Evolutionary conservation across 2,113 vertebrate species (phyloP).

Genomic region (Lota lota): DNA sequence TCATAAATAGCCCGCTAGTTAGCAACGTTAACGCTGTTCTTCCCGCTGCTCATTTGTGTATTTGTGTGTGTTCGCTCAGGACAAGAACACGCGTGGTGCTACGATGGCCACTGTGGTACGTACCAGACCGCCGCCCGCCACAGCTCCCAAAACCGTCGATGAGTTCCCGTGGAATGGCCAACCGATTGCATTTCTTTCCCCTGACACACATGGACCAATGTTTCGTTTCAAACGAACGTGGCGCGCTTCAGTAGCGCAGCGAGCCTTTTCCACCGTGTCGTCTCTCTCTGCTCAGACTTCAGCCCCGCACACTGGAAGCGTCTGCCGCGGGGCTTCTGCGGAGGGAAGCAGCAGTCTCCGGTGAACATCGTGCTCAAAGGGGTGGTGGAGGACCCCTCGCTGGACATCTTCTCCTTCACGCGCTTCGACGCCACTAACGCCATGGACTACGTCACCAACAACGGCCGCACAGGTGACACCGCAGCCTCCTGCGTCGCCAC

Average conservation of each 20-base stretch:
- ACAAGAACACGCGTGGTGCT: conserved; percentile 54
- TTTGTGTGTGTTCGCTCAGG: neutral
- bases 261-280: neutral
- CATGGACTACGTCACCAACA: conserved; percentile 50
- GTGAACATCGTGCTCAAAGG: conserved; percentile 42
- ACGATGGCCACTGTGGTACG: conserved; percentile 55
- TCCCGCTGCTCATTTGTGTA: no score
- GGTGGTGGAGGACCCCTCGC: neutral
- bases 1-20: no score
- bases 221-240: no score
- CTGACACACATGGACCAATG: no score
- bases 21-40: no score
- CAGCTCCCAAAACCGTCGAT: no score
- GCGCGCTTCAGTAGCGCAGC: no score
- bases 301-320: conserved; percentile 23
- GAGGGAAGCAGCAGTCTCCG: conserved; percentile 44
- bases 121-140: neutral
- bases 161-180: no score
- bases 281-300: conserved; percentile 11
- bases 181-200: neutral
- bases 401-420: conserved; percentile 32
- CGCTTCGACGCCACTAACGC: conserved; percentile 45
- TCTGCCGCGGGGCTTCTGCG: conserved; percentile 33
- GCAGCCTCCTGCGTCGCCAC: neutral
- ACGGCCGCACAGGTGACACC: conserved; percentile 57